These are phyloP conservation scores for Vimba vimba DNA, from an alignment of 2,113 vertebrate species.

Conservation along the genomic window DNA sequence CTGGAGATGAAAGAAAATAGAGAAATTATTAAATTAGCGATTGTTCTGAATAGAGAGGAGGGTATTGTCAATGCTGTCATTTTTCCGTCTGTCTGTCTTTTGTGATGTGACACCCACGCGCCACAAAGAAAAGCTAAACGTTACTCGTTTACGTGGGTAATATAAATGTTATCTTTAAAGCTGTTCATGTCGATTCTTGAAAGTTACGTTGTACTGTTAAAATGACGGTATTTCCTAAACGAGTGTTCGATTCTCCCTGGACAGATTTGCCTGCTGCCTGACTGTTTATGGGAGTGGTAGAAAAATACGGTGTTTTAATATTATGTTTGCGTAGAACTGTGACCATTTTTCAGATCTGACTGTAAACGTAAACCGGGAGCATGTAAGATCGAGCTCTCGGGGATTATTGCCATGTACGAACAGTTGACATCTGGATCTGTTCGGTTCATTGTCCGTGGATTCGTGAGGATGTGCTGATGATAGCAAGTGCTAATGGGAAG, in stretches of 20 bases:
- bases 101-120: background rate
- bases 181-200: background rate
- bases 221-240: no score
- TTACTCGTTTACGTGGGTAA: background rate
- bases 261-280: background rate
- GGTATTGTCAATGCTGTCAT: background rate
- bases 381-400: background rate
- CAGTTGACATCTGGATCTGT: conserved; percentile 4
- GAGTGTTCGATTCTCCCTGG: background rate
- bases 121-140: background rate
- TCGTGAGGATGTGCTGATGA: background rate
- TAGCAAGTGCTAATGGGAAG: background rate
- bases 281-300: conserved; percentile 6
- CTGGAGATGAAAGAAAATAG: background rate
- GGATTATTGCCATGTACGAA: background rate
- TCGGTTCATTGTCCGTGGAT: background rate
- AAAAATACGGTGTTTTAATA: background rate
- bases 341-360: background rate
- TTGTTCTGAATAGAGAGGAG: background rate
- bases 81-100: background rate
- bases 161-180: background rate
- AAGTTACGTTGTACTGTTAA: background rate
- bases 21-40: background rate
- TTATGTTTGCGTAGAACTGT: background rate
- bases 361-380: background rate